These are phyloP conservation scores for Odontomyia ornata DNA, from an alignment of 2,888 invertebrate species.

Conservation along the genomic window DNA sequence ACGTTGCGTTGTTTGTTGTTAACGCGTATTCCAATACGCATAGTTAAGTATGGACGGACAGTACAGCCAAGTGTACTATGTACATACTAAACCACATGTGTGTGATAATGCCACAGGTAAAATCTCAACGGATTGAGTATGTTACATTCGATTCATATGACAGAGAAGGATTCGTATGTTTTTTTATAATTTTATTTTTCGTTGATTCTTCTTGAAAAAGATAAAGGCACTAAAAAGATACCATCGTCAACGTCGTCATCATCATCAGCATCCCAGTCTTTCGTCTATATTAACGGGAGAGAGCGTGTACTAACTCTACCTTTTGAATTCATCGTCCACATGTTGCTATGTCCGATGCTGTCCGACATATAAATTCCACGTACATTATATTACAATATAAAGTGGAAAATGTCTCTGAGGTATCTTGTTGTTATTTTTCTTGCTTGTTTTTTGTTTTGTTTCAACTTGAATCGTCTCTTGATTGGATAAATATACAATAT, in stretches of 20 bases:
- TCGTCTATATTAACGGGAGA: conserved; percentile 16
- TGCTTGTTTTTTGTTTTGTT: background rate
- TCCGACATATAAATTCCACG: too few relatives aligned
- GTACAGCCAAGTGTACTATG: background rate
- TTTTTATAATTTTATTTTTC: too few relatives aligned
- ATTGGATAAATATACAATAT: conserved; percentile 19
- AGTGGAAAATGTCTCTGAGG: conserved; percentile 1
- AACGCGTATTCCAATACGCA: background rate
- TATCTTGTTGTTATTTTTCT: background rate
- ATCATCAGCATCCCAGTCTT: background rate
- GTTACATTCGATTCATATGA: background rate
- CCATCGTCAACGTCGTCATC: background rate
- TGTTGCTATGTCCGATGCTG: background rate
- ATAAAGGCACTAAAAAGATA: conserved; percentile 7
- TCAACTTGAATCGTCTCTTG: conserved; percentile 17
- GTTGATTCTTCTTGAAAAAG: background rate
- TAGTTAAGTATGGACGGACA: background rate
- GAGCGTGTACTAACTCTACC: conserved; percentile 3
- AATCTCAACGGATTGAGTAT: background rate
- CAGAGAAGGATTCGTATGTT: too few relatives aligned
- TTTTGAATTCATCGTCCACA: conserved; percentile 1
- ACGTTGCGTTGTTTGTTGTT: background rate
- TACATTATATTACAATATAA: too few relatives aligned
- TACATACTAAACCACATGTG: background rate
- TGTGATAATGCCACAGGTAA: background rate